Conservation (phyloP, 2,888 invertebrate genomes). For the Anagyrus pseudococci region DNA sequence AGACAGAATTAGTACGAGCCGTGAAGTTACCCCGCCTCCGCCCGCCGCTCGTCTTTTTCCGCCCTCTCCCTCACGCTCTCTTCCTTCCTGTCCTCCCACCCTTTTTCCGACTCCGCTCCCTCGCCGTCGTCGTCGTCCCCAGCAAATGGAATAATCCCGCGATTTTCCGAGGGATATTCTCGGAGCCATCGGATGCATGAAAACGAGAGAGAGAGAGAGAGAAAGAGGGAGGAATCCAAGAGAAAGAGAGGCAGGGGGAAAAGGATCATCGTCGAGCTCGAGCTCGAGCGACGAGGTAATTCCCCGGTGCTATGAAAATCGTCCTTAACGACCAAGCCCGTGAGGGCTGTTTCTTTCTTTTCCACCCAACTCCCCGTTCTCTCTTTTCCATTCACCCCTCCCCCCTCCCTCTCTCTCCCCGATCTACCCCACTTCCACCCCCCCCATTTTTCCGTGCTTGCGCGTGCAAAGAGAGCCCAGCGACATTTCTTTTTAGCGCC, state of each 20-base stretch:
- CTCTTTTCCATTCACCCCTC: no score
- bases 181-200: neutral
- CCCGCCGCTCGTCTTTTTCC: neutral
- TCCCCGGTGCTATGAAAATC: constrained; percentile 43
- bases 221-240: no score
- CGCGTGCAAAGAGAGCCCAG: constrained; percentile 21
- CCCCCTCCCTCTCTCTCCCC: no score
- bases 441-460: neutral
- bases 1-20: constrained; percentile 34
- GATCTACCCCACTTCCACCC: neutral
- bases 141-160: constrained; percentile 41
- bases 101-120: constrained; percentile 3
- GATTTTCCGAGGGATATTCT: constrained; percentile 36
- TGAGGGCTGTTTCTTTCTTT: constrained; percentile 29
- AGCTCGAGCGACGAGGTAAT: constrained; percentile 40
- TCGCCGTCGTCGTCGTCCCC: neutral
- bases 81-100: neutral
- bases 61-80: neutral
- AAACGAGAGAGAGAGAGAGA: no score
- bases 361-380: no score
- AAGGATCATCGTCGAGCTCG: constrained; percentile 31
- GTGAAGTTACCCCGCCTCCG: constrained; percentile 15
- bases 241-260: no score
- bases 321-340: constrained; percentile 39
- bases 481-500: constrained; percentile 40